Evolutionary conservation across 2,888 invertebrate genomes (phyloP), one percentile per base, ranked within the genome.

Genomic region (Cosmorhoe ocellata): DNA sequence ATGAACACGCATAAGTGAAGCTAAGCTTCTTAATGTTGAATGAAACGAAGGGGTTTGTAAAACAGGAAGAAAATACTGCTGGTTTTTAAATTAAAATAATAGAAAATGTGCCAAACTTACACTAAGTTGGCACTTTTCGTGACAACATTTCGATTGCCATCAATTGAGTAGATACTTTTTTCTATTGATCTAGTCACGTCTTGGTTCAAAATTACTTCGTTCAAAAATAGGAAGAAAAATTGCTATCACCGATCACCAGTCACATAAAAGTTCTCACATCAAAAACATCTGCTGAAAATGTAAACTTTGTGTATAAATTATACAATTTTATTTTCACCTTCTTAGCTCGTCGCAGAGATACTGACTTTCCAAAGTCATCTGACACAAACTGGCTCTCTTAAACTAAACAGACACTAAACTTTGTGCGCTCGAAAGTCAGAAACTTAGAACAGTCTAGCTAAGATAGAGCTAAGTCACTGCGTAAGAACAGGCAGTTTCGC

Each of bases 361-460:
- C 65, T 74, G 72, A 71, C 72, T 79, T 78, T 73, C 74, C 72
- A 76, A 80, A 82, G 81, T 78, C 75, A 74, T 71, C 67, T 71
- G 76, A 78, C 79, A 64, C 69, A 75, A 81, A 81, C 78, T 76
- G 72, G 73, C 71, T 71, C 71, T 71, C 69, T 79, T 78, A 76
- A 81, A 81, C 80, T 78, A 80, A 81, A 79, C 81, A 81, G 80
- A 76, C 74, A 71, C 70, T 69, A 67, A 81, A 80, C 73, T 81
- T 75, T 64, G 69, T 67, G 67, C 61, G 61, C 47, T 52, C 34
- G 38, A 43, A 38, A 68, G 66, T 58, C 68, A 63, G 69, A 69
- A 79, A 78, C 69, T 79, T 76, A 24, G 13, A 18, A 30, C 8
- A 39, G 47, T 43, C 40, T 4, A 43, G 36, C 6, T 34, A 1